A percentile compares a stretch with the other conserved stretches of the same genome.
phyloP scores from a whole-genome alignment of 2,797 vertebrate genomes.

The Cynodonichthys magdalenae region DNA sequence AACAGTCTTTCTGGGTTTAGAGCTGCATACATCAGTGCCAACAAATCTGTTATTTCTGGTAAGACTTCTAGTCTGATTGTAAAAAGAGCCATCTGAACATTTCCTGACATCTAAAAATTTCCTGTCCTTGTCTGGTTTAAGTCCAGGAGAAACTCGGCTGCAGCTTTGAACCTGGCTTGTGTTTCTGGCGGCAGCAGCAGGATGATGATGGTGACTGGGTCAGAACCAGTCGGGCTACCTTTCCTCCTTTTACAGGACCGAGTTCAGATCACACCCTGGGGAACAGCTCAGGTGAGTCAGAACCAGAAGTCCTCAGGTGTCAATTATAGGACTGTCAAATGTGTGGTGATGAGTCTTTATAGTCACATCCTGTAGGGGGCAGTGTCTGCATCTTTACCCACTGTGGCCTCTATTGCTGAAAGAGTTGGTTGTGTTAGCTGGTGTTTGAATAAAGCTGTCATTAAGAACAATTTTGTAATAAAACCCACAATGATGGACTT shows the following conservation, averaged over 20 bases:
- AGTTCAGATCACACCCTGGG: conserved; percentile 88
- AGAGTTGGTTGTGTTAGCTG: too few relatives aligned
- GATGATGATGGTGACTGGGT: conserved; percentile 84
- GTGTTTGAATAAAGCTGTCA: too few relatives aligned
- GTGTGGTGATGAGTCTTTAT: too few relatives aligned
- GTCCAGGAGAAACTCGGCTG: conserved; percentile 85
- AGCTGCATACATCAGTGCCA: conserved; percentile 78
- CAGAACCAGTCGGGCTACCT: conserved; percentile 68
- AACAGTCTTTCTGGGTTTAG: conserved; percentile 83
- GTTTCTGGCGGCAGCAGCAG: conserved; percentile 88
- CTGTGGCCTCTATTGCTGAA: too few relatives aligned
- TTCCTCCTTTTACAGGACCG: conserved; percentile 84
- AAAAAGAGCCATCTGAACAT: too few relatives aligned
- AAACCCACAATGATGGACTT: not conserved
- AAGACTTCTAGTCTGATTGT: not conserved
- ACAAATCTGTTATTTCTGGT: conserved; percentile 69
- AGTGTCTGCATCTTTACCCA: too few relatives aligned
- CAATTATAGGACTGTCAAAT: not conserved
- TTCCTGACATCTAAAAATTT: too few relatives aligned
- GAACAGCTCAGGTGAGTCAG: conserved; percentile 83
- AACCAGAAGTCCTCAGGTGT: not conserved
- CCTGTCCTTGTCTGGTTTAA: conserved; percentile 40
- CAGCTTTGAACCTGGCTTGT: conserved; percentile 87
- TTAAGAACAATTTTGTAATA: not conserved
- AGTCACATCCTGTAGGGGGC: too few relatives aligned